Conservation (phyloP, 1,140 invertebrate species). For the Meloidogyne floridensis region DNA sequence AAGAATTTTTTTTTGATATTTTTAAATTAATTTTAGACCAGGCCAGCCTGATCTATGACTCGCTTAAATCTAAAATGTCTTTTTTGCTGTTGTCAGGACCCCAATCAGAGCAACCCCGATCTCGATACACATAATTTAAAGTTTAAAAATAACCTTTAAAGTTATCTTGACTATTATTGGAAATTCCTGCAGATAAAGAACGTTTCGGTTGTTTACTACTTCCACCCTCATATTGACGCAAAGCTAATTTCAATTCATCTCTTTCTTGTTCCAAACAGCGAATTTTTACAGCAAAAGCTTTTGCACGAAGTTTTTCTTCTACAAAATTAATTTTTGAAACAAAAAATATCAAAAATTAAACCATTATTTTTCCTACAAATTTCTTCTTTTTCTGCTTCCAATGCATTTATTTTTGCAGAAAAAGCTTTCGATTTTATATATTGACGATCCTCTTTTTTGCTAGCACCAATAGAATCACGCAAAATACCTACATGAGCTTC, state of each 20-base stretch:
- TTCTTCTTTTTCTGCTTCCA: slow-evolving; percentile 62
- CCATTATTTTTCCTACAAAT: slow-evolving; percentile 59
- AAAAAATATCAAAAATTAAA: slow-evolving; percentile 29
- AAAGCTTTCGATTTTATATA: slow-evolving; percentile 60
- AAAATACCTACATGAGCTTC: slow-evolving; percentile 63
- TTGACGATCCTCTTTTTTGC: slow-evolving; percentile 56
- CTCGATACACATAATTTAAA: too few species aligned
- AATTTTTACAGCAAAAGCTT: slow-evolving; percentile 49
- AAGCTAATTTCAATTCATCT: slow-evolving; percentile 40
- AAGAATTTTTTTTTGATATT: not conserved
- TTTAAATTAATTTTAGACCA: not conserved
- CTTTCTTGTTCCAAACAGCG: slow-evolving; percentile 50
- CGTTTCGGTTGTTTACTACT: not conserved
- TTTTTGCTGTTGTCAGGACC: too few species aligned
- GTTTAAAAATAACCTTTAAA: not conserved
- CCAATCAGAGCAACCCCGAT: too few species aligned
- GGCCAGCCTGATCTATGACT: too few species aligned
- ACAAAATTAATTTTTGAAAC: slow-evolving; percentile 15
- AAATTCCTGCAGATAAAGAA: not conserved
- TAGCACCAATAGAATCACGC: slow-evolving; percentile 57
- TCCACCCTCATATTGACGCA: slow-evolving; percentile 45
- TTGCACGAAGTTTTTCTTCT: slow-evolving; percentile 48
- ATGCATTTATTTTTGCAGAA: slow-evolving; percentile 58
- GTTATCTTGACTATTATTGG: not conserved
- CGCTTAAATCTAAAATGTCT: too few species aligned